Base-by-base conservation (phyloP, 2,888 invertebrate genomes). In the Crossocerus cetratus region DNA sequence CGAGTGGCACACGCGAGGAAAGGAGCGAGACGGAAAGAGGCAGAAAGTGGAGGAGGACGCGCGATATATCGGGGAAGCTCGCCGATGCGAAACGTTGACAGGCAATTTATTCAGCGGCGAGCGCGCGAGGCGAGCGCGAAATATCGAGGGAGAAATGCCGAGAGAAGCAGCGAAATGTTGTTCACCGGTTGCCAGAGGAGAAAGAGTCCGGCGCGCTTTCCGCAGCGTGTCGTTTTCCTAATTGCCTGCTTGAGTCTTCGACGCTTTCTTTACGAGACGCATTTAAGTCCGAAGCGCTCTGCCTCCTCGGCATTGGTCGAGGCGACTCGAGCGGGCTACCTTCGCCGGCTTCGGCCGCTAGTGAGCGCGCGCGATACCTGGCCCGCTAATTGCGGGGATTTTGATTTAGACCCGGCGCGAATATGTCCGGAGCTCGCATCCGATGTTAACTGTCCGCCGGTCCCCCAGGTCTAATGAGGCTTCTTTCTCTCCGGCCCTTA, bases 101-200 rank as follows among this genome's bases (percentile, higher is more conserved):
- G 86, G 83, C 76, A 86, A 86, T 86, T 86, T 86, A 85, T 86
- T 83, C 83, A 32, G 3, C 23, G 23, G 3, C 3, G 23, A n/a
- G n/a, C n/a, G n/a, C n/a, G n/a, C n/a, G n/a, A 77, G 76, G 74
- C 67, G 79, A 75, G 64, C 69, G 77, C 69, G 70, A 69, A 66
- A 74, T 67, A 69, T 71, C 75, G 78, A 61, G 65, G 64, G 68
- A 58, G 55, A 55, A 23, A 22, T 5, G 57, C n/a, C 13, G 20
- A 45, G 65, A 65, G 65, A 45, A 14, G 14, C 2, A 45, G 45
- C 16, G 45, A 45, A 45, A 45, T 16, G 45, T n/a, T 32, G 23
- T 23, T 23, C 23, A 4, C 23, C 2, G 4, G 23, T n/a, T n/a
- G 23, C 13, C 2, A 45, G 45, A 2, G 45, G 8, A 60, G 60